phyloP scores from a whole-genome alignment of 2,797 vertebrate genomes.

The Neoniphon sammara region DNA sequence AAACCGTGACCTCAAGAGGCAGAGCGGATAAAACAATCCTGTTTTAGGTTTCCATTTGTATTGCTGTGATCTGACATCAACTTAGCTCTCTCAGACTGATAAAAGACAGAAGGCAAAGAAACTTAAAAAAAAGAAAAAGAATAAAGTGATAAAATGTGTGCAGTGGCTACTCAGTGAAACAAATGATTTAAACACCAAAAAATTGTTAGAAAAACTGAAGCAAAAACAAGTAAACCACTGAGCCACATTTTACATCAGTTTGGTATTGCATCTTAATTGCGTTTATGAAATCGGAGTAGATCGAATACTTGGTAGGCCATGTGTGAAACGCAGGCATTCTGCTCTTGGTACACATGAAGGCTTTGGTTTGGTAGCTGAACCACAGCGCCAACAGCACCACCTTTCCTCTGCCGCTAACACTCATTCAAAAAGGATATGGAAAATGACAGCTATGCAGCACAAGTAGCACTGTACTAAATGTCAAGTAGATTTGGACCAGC shows the following conservation, averaged over 20 bases:
- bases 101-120: background rate
- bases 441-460: constrained; percentile 41
- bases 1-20: constrained; percentile 36
- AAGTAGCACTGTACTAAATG: constrained; percentile 28
- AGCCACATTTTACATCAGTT: constrained; percentile 26
- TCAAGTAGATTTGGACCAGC: constrained; percentile 26
- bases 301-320: constrained; percentile 7
- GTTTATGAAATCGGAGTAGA: constrained; percentile 7
- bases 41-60: constrained; percentile 32
- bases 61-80: constrained; percentile 67
- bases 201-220: constrained; percentile 5
- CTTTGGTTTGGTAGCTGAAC: constrained; percentile 73
- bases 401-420: constrained; percentile 2
- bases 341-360: constrained; percentile 29
- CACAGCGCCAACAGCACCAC: constrained; percentile 13
- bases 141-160: background rate
- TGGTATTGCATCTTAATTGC: constrained; percentile 55
- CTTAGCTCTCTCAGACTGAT: constrained; percentile 11
- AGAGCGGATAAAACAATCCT: constrained; percentile 31
- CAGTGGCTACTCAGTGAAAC: constrained; percentile 1
- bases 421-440: constrained; percentile 35
- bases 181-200: constrained; percentile 22
- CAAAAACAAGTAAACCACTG: constrained; percentile 3
- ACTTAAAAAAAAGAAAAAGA: background rate
- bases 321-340: constrained; percentile 6